A percentile compares a stretch with the other conserved stretches of the same genome.
Conservation (phyloP, 2,113 vertebrate genomes). For the Trematocara variabile region DNA sequence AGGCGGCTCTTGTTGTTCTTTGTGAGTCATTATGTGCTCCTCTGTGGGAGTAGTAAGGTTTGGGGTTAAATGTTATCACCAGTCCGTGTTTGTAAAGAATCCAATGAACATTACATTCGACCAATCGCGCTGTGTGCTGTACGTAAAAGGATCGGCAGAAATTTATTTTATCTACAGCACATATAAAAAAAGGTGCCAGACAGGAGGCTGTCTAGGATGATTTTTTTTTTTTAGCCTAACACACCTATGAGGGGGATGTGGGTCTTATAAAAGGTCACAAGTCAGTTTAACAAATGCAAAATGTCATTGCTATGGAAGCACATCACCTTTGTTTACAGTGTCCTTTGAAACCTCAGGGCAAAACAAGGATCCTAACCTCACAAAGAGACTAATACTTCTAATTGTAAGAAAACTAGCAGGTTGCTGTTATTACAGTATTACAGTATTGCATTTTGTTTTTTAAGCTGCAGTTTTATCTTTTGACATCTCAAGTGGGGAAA, state of each 20-base stretch:
- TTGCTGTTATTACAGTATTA: neutral
- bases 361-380: neutral
- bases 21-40: constrained; percentile 38
- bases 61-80: constrained; percentile 1
- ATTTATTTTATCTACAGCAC: neutral
- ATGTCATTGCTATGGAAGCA: neutral
- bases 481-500: neutral
- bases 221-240: neutral
- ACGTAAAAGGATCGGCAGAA: neutral
- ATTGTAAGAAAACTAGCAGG: neutral
- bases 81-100: neutral
- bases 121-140: neutral
- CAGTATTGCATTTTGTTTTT: neutral
- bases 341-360: neutral
- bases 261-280: constrained; percentile 29
- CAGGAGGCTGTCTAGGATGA: neutral
- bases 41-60: constrained; percentile 31
- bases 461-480: neutral
- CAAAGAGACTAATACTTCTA: neutral
- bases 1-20: neutral
- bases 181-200: neutral
- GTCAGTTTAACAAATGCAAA: constrained; percentile 6
- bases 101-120: neutral
- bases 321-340: neutral
- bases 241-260: neutral